A percentile compares a stretch with the other conserved stretches of the same genome.
phyloP scores from a whole-genome alignment of 2,797 vertebrate species.

The Phylloscopus collybita region DNA sequence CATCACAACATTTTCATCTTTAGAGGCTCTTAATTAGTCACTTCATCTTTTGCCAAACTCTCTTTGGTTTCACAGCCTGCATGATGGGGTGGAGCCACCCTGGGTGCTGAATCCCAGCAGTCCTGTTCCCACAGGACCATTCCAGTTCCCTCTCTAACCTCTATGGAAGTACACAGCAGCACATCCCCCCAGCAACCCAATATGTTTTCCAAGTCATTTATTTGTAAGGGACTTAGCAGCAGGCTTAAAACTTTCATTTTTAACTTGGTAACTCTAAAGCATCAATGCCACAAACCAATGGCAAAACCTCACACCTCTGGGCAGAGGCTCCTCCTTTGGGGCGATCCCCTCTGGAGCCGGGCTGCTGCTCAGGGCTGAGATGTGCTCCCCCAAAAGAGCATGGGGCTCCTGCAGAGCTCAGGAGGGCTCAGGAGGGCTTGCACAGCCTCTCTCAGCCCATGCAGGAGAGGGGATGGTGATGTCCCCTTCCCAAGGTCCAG shows the following conservation, averaged over 20 bases:
- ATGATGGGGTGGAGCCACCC: neutral
- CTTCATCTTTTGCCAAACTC: neutral
- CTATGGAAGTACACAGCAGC: neutral
- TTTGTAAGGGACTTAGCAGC: neutral
- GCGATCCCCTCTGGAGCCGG: neutral
- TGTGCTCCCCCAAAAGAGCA: neutral
- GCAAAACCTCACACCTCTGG: neutral
- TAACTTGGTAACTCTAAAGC: neutral
- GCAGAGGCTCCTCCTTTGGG: neutral
- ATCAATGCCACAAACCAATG: fast-evolving
- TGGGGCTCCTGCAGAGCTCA: neutral
- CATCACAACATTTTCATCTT: neutral
- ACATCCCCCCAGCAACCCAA: neutral
- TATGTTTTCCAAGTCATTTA: neutral
- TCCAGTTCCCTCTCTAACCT: neutral
- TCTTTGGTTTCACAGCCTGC: neutral
- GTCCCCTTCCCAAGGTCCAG: neutral
- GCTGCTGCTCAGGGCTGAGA: neutral
- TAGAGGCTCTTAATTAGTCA: neutral
- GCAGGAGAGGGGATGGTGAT: no score
- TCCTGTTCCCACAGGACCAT: neutral
- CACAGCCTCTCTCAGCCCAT: neutral
- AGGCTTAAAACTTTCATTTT: neutral
- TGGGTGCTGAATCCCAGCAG: neutral
- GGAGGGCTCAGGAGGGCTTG: neutral